A percentile compares a stretch with the other conserved stretches of the same genome.
Conservation (phyloP, 1,140 invertebrate genomes). For the Drosophila persimilis region DNA sequence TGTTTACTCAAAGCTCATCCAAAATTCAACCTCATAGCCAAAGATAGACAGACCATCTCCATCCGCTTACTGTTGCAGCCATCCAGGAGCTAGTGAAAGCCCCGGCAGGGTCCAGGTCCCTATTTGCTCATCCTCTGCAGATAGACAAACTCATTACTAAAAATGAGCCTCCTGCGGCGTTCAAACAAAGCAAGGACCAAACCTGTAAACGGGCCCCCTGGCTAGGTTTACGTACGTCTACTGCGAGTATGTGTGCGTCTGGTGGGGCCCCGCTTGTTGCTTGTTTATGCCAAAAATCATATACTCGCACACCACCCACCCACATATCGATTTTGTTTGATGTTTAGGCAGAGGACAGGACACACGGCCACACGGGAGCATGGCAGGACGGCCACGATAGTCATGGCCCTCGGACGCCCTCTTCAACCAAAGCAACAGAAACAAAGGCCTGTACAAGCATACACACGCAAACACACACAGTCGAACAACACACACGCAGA, state of each 20-base stretch:
- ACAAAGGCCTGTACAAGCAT: constrained; percentile 34
- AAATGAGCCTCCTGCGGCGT: constrained; percentile 79
- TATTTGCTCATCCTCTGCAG: constrained; percentile 36
- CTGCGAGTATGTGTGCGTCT: constrained; percentile 25
- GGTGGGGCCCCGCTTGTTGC: constrained; percentile 34
- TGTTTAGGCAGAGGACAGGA: constrained; percentile 56
- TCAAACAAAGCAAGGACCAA: constrained; percentile 73
- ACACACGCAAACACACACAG: not conserved
- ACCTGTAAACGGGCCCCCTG: constrained; percentile 42
- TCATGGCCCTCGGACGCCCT: constrained; percentile 35
- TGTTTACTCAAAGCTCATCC: too few species aligned
- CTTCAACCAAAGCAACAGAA: constrained; percentile 28
- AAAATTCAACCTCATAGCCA: too few species aligned
- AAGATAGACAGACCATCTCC: not conserved
- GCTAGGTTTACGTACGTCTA: constrained; percentile 30
- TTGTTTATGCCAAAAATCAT: constrained; percentile 78
- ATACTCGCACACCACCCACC: constrained; percentile 44
- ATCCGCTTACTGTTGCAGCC: constrained; percentile 13
- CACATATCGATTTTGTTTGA: constrained; percentile 79
- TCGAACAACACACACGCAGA: too few species aligned
- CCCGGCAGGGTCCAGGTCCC: too few species aligned
- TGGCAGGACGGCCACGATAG: constrained; percentile 28
- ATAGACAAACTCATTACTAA: constrained; percentile 79
- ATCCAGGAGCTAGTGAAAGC: not conserved
- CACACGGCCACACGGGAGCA: constrained; percentile 36